Percentiles rank a stretch among this genome's conserved stretches.
phyloP scores from a whole-genome alignment of 1,140 invertebrate species.

The Holotrichia oblita region DNA sequence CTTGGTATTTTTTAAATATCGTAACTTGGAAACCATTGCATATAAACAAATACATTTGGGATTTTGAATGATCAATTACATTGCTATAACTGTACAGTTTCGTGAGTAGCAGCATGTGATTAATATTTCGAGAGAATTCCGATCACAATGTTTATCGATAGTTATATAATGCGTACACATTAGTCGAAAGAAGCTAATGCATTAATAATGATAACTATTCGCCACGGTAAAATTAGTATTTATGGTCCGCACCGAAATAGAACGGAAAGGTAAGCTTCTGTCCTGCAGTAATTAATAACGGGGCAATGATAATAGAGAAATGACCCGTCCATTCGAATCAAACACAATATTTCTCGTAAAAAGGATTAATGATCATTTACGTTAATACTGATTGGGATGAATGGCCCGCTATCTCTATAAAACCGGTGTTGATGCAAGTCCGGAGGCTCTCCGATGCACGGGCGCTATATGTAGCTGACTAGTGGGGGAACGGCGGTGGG shows the following conservation, averaged over 20 bases:
- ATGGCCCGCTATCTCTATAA: constrained; percentile 51
- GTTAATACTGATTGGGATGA: constrained; percentile 52
- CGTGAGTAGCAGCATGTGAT: too few relatives aligned
- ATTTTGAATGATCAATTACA: too few relatives aligned
- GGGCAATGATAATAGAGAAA: constrained; percentile 46
- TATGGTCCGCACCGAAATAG: neutral
- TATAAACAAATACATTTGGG: too few relatives aligned
- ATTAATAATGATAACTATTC: neutral
- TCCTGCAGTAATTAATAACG: constrained; percentile 44
- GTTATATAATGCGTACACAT: neutral
- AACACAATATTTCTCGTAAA: constrained; percentile 48
- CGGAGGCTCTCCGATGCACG: constrained; percentile 44
- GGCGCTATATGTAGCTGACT: too few relatives aligned
- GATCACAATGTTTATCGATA: neutral
- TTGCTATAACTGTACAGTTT: too few relatives aligned
- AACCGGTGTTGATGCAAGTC: constrained; percentile 48
- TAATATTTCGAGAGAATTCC: too few relatives aligned
- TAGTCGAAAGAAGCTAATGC: neutral
- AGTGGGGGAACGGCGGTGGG: neutral
- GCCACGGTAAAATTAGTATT: constrained; percentile 8
- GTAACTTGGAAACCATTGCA: too few relatives aligned
- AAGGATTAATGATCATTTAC: constrained; percentile 53
- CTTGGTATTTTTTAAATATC: too few relatives aligned
- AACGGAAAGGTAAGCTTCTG: constrained; percentile 18
- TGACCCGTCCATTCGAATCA: constrained; percentile 42